Percentiles rank a stretch among this genome's conserved stretches.
phyloP scores from a whole-genome alignment of 2,113 vertebrate genomes.

The Hiodon tergisus region DNA sequence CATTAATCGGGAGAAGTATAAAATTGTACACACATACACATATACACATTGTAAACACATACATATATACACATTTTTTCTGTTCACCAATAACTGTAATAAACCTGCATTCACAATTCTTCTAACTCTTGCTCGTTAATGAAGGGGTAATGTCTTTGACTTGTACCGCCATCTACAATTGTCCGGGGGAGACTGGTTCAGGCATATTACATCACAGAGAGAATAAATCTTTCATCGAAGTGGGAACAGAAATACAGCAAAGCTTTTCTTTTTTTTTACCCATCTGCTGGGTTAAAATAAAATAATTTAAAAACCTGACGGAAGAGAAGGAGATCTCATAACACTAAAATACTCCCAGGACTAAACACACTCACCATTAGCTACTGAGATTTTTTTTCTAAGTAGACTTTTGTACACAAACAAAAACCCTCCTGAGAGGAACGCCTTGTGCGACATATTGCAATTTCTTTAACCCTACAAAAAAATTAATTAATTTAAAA shows the following conservation, averaged over 20 bases:
- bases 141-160: constrained; percentile 50
- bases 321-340: background rate
- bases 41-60: too few species aligned
- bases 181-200: constrained; percentile 46
- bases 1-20: too few species aligned
- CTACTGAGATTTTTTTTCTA: too few species aligned
- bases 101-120: constrained; percentile 51
- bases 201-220: constrained; percentile 40
- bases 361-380: too few species aligned
- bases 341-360: background rate
- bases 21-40: too few species aligned
- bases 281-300: background rate
- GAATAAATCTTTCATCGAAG: constrained; percentile 41
- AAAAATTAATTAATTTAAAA: too few species aligned
- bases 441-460: too few species aligned
- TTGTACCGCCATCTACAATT: constrained; percentile 36
- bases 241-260: background rate
- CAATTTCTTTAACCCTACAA: too few species aligned
- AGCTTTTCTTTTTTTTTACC: background rate
- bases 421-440: too few species aligned
- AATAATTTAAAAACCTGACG: background rate
- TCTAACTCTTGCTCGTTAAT: constrained; percentile 48
- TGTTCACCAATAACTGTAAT: constrained; percentile 31
- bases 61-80: background rate
- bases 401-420: too few species aligned